Conservation (phyloP, 1,140 invertebrate genomes). For the Drosophila willistoni region DNA sequence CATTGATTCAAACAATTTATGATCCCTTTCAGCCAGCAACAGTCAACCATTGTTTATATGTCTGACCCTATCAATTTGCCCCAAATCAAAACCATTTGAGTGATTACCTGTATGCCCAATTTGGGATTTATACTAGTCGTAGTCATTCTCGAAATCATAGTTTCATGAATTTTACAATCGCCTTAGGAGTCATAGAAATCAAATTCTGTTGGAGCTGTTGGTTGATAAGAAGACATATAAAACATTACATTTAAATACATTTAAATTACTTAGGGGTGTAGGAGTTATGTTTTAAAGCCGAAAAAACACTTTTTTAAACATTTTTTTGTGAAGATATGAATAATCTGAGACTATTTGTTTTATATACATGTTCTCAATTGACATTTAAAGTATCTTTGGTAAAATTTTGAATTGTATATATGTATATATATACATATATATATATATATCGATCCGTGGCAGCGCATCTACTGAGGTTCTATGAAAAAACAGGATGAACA, state of each 20-base stretch:
- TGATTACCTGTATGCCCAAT: constrained; percentile 69
- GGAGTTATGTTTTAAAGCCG: too few species aligned
- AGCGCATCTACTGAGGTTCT: too few species aligned
- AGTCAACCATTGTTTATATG: constrained; percentile 51
- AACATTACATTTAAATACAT: background rate
- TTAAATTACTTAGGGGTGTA: too few species aligned
- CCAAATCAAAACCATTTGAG: constrained; percentile 73
- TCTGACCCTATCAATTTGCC: constrained; percentile 40
- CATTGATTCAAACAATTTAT: constrained; percentile 77
- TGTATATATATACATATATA: too few species aligned
- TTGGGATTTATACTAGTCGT: constrained; percentile 64
- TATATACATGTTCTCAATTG: too few species aligned
- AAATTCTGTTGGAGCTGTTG: background rate
- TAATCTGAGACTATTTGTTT: too few species aligned
- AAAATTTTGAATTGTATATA: too few species aligned
- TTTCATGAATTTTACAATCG: constrained; percentile 8
- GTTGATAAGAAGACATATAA: constrained; percentile 19
- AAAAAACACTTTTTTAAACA: too few species aligned
- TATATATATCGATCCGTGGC: too few species aligned
- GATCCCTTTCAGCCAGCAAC: constrained; percentile 33
- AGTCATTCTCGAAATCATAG: constrained; percentile 4
- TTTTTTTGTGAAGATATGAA: too few species aligned
- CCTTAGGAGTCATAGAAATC: background rate
- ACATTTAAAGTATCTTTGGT: too few species aligned
- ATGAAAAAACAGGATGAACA: too few species aligned